Conservation (phyloP, 30 jellyfish, hydroid and myxozoan genomes). For the Pelagia noctiluca region DNA sequence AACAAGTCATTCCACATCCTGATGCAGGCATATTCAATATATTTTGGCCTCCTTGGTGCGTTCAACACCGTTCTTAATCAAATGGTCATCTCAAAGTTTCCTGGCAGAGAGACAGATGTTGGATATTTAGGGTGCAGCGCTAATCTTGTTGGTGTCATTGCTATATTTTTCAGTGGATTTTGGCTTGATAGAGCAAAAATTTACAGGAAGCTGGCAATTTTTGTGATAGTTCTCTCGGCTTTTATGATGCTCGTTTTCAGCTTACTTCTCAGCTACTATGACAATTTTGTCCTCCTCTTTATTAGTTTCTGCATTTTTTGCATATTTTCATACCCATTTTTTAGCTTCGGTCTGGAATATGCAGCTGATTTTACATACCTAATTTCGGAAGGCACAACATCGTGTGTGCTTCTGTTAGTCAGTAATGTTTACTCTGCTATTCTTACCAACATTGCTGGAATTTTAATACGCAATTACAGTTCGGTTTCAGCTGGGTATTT, state of each 20-base stretch:
- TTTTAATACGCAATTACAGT: constrained; percentile 75
- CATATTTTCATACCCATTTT: constrained; percentile 87
- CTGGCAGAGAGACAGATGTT: constrained; percentile 81
- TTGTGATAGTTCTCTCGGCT: constrained; percentile 50
- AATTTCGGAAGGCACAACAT: constrained; percentile 91
- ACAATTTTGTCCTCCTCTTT: constrained; percentile 69
- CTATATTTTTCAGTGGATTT: constrained; percentile 86
- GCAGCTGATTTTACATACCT: constrained; percentile 97
- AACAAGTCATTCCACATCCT: constrained; percentile 73
- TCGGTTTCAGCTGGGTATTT: constrained; percentile 85
- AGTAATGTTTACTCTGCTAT: constrained; percentile 85
- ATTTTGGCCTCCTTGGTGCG: constrained; percentile 89
- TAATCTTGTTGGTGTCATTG: constrained; percentile 80
- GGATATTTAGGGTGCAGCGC: constrained; percentile 95
- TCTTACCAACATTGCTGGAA: constrained; percentile 78
- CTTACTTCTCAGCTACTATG: constrained; percentile 63
- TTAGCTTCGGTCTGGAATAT: constrained; percentile 92
- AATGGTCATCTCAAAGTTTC: constrained; percentile 64
- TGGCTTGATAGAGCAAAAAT: constrained; percentile 85
- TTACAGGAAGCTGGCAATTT: constrained; percentile 56
- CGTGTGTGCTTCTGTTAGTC: constrained; percentile 82
- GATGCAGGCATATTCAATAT: constrained; percentile 83
- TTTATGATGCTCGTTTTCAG: constrained; percentile 73
- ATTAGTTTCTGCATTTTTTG: constrained; percentile 87
- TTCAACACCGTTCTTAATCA: constrained; percentile 81